A percentile compares a stretch with the other conserved stretches of the same genome.
Evolutionary conservation across 2,888 invertebrate genomes (phyloP).

Genomic region (Phania funesta): DNA sequence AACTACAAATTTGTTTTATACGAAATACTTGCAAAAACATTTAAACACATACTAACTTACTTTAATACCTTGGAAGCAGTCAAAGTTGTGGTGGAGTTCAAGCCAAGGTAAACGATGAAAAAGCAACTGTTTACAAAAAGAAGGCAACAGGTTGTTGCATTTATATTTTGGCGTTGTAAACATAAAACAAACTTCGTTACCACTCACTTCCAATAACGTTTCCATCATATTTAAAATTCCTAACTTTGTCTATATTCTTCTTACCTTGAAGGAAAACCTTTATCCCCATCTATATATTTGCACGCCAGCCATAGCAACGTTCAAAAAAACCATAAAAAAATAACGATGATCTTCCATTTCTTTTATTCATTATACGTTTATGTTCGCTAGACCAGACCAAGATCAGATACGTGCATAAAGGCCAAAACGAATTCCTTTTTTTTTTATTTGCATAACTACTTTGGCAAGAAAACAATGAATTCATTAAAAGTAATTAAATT

Average conservation of each 20-base stretch:
- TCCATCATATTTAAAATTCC: slow-evolving; percentile 1
- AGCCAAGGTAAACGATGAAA: slow-evolving; percentile 13
- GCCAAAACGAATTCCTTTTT: neutral
- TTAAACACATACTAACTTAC: neutral
- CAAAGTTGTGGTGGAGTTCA: neutral
- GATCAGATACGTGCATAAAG: neutral
- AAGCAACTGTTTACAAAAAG: neutral
- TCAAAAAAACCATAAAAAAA: neutral
- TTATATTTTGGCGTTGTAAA: slow-evolving; percentile 1
- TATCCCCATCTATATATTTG: slow-evolving; percentile 16
- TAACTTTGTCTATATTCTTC: neutral
- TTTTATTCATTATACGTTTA: neutral
- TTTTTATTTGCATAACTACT: neutral
- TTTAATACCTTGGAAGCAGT: neutral
- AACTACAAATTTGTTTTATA: slow-evolving; percentile 13
- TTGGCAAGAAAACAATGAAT: neutral
- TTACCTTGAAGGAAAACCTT: neutral
- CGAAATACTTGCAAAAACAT: neutral
- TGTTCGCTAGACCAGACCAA: neutral
- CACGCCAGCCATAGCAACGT: neutral
- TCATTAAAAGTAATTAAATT: neutral
- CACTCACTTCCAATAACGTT: slow-evolving; percentile 15
- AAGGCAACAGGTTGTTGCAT: slow-evolving; percentile 24
- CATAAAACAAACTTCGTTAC: neutral
- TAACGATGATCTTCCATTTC: neutral